A percentile compares a stretch with the other conserved stretches of the same genome.
Evolutionary conservation across 2,113 vertebrate genomes (phyloP).

Genomic region (Siniperca chuatsi): DNA sequence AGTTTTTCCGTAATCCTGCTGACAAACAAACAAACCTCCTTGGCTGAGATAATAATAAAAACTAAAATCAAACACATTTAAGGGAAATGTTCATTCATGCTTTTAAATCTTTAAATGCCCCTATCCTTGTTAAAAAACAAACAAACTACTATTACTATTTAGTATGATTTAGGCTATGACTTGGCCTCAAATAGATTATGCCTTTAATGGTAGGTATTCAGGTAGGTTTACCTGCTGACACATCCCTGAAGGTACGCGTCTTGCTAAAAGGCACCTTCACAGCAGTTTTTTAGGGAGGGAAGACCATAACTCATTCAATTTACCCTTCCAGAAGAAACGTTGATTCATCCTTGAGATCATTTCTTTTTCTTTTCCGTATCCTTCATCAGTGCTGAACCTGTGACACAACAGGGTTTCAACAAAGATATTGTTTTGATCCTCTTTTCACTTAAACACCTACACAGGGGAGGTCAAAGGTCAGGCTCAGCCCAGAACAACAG

Average conservation of each 20-base stretch:
- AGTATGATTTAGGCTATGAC: neutral
- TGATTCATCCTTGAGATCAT: neutral
- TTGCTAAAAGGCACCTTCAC: neutral
- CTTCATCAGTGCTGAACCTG: neutral
- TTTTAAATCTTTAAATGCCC: neutral
- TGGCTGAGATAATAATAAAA: no score
- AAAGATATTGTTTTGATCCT: constrained; percentile 8
- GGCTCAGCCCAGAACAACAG: neutral
- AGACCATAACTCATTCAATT: neutral
- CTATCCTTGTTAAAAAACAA: neutral
- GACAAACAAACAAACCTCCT: no score
- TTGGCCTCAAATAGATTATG: neutral
- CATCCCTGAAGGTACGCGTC: neutral
- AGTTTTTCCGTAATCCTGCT: no score
- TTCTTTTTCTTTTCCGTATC: neutral
- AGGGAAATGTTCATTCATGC: neutral
- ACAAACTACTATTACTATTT: neutral
- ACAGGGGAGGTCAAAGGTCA: constrained; percentile 34
- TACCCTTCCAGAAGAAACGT: neutral
- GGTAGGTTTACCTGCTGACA: neutral
- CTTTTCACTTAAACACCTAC: neutral
- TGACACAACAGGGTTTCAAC: neutral
- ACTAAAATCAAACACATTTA: neutral
- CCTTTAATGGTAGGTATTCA: neutral
- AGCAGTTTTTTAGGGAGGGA: neutral